A percentile compares a stretch with the other conserved stretches of the same genome.
Evolutionary conservation across 2,113 vertebrate genomes (phyloP).

Genomic region (Camarhynchus parvulus): DNA sequence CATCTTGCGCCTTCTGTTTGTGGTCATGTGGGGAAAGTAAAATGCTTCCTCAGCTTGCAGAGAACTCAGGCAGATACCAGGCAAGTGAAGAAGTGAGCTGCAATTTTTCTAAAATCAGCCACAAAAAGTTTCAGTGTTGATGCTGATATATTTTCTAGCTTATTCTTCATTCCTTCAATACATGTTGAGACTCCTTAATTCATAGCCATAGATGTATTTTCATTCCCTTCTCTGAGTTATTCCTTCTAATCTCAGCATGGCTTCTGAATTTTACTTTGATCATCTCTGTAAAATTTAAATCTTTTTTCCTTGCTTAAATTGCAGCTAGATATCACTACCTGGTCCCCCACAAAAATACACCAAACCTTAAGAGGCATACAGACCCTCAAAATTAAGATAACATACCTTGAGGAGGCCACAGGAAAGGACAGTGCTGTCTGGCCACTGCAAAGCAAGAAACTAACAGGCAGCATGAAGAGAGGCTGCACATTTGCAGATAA

Average conservation of each 20-base stretch:
- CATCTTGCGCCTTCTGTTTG: not conserved
- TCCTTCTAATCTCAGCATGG: constrained; percentile 14
- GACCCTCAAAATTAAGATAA: not conserved
- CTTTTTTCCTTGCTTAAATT: constrained; percentile 1
- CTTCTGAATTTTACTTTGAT: constrained; percentile 43
- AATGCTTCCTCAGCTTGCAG: not conserved
- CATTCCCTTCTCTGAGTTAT: not conserved
- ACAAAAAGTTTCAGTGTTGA: not conserved
- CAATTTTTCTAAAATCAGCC: not conserved
- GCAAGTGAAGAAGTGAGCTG: not conserved
- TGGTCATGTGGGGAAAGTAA: not conserved
- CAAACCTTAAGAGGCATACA: not conserved
- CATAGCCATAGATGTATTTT: not conserved
- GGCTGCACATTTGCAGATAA: constrained; percentile 9
- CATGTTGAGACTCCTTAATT: not conserved
- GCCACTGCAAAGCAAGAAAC: not conserved
- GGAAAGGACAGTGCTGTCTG: not conserved
- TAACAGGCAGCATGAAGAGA: not conserved
- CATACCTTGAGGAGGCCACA: not conserved
- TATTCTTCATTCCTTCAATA: not conserved
- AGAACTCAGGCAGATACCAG: not conserved
- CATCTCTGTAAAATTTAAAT: not conserved
- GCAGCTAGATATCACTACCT: not conserved
- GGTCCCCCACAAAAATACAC: not conserved
- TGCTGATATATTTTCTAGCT: not conserved